Evolutionary conservation across 2,797 vertebrate species (phyloP), one percentile per base, ranked within the genome.

Genomic region (Yasuhikotakia modesta): DNA sequence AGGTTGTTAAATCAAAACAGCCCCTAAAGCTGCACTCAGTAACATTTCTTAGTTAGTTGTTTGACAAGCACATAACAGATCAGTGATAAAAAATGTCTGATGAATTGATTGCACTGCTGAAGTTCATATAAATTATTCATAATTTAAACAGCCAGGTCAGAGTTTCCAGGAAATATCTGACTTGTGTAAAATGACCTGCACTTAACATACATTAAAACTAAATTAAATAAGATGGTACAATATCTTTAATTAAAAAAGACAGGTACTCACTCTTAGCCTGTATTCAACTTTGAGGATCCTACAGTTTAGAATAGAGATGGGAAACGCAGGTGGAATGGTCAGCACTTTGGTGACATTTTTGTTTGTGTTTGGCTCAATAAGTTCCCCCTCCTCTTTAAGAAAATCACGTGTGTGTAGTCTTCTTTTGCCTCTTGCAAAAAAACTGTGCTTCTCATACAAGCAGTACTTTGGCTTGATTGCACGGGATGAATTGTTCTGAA

Each of bases 401-500:
- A 98, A 86, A 5, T 96, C 91, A 80, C 94, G 92, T 6, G 90
- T 97, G 3, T 87, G 45, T 80, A 96, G 75, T 85, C 76, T 95
- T 90, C 94, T 95, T 86, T 90, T 94, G 58, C 94, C 92, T 65
- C 77, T 83, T 82, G 96, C 96, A 88, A 96, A 95, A 86, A 95
- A 96, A 87, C 93, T 95, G 85, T 95, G 92, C 81, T 96, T 96
- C 83, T 90, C 92, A 90, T 95, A 96, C 83, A 97, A 83, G 79
- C 90, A 91, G 89, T 94, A 96, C 91, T 97, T 98, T 85, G 95
- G 96, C 89, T 94, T 96, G 83, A 98, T 93, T 85, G 92, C 74
- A 79, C 95, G 94, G 83, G 95, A 94, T 52, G 95, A 97, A 87
- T 92, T 94, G 80, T 99, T 99, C 81, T 96, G 92, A 86, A 98